A percentile compares a stretch with the other conserved stretches of the same genome.
phyloP scores from a whole-genome alignment of 2,888 invertebrate species.

The Alloscopus bannaensis region DNA sequence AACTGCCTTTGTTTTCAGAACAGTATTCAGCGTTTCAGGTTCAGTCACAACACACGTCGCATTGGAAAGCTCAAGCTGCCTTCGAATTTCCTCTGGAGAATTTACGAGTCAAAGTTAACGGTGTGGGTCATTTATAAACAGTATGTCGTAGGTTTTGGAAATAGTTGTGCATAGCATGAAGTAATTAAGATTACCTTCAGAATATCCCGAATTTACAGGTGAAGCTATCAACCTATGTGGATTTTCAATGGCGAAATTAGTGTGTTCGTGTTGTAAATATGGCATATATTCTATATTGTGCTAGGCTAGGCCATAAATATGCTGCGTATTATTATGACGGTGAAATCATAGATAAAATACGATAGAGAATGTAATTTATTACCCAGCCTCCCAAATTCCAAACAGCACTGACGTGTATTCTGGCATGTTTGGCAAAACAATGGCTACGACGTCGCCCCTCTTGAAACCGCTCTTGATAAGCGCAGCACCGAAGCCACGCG shows the following conservation, averaged over 20 bases:
- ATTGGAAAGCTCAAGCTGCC: constrained; percentile 68
- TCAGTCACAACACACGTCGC: constrained; percentile 67
- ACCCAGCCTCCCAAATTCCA: constrained; percentile 72
- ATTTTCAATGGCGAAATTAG: too few relatives aligned
- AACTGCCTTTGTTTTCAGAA: constrained; percentile 46
- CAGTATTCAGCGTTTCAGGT: constrained; percentile 57
- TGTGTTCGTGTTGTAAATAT: too few relatives aligned
- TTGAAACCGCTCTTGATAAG: constrained; percentile 79
- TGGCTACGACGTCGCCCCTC: constrained; percentile 82
- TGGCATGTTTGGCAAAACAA: constrained; percentile 86
- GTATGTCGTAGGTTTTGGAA: too few relatives aligned
- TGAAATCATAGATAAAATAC: too few relatives aligned
- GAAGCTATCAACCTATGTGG: constrained; percentile 62
- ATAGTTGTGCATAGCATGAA: too few relatives aligned
- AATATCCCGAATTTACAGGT: constrained; percentile 68
- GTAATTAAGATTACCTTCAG: constrained; percentile 64
- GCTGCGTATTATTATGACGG: background rate
- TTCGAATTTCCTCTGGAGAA: constrained; percentile 69
- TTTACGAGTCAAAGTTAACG: too few relatives aligned
- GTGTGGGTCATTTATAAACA: too few relatives aligned
- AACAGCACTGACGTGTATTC: constrained; percentile 78
- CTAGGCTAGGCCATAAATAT: too few relatives aligned
- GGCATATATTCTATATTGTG: too few relatives aligned
- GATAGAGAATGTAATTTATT: constrained; percentile 21
- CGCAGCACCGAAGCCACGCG: constrained; percentile 76